These are phyloP conservation scores for Lepus europaeus DNA, from an alignment of 2,113 vertebrate species.

Conservation along the genomic window DNA sequence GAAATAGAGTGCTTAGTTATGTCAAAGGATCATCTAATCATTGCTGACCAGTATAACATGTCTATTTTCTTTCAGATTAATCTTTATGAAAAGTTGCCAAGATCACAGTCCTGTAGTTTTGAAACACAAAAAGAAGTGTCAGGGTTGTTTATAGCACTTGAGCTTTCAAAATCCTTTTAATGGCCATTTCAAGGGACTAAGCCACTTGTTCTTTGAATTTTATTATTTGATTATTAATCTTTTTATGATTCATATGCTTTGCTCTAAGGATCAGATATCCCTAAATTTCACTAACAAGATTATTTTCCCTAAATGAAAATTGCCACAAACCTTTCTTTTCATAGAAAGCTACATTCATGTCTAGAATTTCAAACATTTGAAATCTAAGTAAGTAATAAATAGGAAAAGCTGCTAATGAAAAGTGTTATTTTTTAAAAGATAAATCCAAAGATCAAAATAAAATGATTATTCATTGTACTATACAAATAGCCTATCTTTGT, in stretches of 20 bases:
- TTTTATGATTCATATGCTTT: slow-evolving; percentile 78
- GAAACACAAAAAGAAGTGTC: slow-evolving; percentile 72
- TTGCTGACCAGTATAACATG: slow-evolving; percentile 57
- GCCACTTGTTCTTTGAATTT: slow-evolving; percentile 80
- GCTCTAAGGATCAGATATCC: slow-evolving; percentile 77
- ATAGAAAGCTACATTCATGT: slow-evolving; percentile 75
- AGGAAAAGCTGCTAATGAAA: slow-evolving; percentile 83
- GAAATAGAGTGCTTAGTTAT: slow-evolving; percentile 39
- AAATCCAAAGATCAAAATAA: slow-evolving; percentile 90
- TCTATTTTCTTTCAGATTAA: slow-evolving; percentile 78
- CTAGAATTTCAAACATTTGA: slow-evolving; percentile 82
- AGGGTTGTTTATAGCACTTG: slow-evolving; percentile 63
- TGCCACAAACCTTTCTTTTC: slow-evolving; percentile 78
- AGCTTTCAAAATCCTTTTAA: slow-evolving; percentile 77
- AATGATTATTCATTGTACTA: slow-evolving; percentile 91
- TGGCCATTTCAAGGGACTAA: slow-evolving; percentile 71
- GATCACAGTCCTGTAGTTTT: slow-evolving; percentile 52
- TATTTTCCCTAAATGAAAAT: slow-evolving; percentile 82
- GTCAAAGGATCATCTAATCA: slow-evolving; percentile 56
- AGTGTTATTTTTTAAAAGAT: slow-evolving; percentile 89
- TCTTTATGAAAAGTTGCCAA: slow-evolving; percentile 73
- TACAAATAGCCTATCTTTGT: slow-evolving; percentile 90
- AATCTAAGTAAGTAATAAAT: slow-evolving; percentile 80
- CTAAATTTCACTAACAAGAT: slow-evolving; percentile 74
- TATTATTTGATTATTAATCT: slow-evolving; percentile 78